phyloP scores from a whole-genome alignment of 2,113 vertebrate genomes.

The Anoura caudifer region DNA sequence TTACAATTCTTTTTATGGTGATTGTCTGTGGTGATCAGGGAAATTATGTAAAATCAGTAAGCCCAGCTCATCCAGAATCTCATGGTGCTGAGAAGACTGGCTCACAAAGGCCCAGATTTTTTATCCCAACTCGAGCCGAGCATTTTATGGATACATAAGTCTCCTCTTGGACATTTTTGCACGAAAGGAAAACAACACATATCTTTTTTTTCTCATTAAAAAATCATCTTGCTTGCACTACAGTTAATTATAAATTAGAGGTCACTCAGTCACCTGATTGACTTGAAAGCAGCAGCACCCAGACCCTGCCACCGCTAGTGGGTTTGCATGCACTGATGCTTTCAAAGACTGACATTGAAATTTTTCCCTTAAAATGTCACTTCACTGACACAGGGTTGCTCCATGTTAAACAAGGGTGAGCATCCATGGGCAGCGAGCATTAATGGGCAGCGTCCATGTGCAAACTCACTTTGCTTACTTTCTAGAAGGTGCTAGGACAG shows the following conservation, averaged over 20 bases:
- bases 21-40: background rate
- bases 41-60: background rate
- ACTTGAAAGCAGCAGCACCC: background rate
- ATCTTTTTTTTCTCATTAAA: background rate
- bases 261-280: background rate
- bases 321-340: background rate
- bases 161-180: background rate
- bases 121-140: background rate
- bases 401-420: background rate
- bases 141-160: background rate
- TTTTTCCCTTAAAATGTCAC: background rate
- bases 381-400: background rate
- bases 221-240: background rate
- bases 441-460: background rate
- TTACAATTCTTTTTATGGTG: conserved; percentile 19
- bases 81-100: background rate
- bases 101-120: background rate
- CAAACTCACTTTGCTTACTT: background rate
- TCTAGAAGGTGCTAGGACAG: background rate
- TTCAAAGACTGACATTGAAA: background rate
- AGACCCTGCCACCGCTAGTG: background rate
- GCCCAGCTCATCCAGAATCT: background rate
- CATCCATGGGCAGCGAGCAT: background rate
- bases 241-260: background rate
- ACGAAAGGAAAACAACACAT: background rate